Evolutionary conservation across 1,140 invertebrate genomes (phyloP).

Genomic region (Panulirus ornatus): DNA sequence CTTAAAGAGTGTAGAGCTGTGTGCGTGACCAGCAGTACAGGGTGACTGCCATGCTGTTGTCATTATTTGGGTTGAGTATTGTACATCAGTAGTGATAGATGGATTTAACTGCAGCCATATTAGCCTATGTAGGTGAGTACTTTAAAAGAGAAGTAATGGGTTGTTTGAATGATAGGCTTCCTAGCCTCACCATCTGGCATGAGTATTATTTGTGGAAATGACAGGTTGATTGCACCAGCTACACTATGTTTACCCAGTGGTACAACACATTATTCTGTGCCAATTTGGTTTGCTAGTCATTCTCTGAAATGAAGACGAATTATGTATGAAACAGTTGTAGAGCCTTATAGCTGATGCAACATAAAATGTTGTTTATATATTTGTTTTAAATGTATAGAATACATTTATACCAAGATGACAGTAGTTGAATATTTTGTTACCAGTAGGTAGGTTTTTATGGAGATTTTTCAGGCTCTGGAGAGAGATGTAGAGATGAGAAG

Average conservation of each 20-base stretch:
- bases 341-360: slow-evolving; percentile 71
- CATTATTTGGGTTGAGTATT: background rate
- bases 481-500: slow-evolving; percentile 43
- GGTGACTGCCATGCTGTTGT: background rate
- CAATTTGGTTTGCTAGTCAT: slow-evolving; percentile 72
- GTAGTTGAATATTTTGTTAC: slow-evolving; percentile 73
- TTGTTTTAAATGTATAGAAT: slow-evolving; percentile 72
- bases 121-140: background rate
- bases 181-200: slow-evolving; percentile 9
- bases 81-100: background rate
- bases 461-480: slow-evolving; percentile 56
- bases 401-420: slow-evolving; percentile 69
- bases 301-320: slow-evolving; percentile 73
- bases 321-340: slow-evolving; percentile 66
- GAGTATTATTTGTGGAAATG: slow-evolving; percentile 4
- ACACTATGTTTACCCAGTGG: slow-evolving; percentile 41
- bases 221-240: slow-evolving; percentile 15
- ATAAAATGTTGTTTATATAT: slow-evolving; percentile 73
- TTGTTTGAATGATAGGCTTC: background rate
- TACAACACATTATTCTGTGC: slow-evolving; percentile 40
- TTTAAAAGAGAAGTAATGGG: background rate
- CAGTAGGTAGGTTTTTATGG: slow-evolving; percentile 70
- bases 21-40: slow-evolving; percentile 24
- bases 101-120: background rate
- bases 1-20: slow-evolving; percentile 13